These are phyloP conservation scores for Neodiprion lecontei DNA, from an alignment of 1,140 invertebrate species.

Conservation along the genomic window DNA sequence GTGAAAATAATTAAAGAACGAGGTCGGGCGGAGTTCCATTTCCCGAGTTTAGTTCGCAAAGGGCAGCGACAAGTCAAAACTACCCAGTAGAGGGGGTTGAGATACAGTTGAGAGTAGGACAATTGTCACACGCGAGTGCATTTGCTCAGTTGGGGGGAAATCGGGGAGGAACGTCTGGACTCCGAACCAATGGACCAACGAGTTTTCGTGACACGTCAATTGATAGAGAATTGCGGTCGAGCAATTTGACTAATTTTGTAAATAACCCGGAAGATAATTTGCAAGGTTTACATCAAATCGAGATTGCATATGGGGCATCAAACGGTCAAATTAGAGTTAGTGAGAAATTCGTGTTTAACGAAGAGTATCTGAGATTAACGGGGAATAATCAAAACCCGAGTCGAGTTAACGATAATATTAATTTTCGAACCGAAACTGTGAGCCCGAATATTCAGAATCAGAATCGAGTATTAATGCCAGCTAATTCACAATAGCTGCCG, in stretches of 20 bases:
- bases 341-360: constrained; percentile 16
- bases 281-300: not conserved
- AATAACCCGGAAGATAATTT: constrained; percentile 10
- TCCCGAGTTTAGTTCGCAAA: no score
- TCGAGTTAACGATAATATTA: constrained; percentile 13
- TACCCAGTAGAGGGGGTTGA: constrained; percentile 3
- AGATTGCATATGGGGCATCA: not conserved
- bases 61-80: not conserved
- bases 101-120: not conserved
- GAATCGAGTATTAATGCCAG: not conserved
- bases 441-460: not conserved
- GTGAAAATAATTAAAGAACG: no score
- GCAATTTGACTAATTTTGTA: constrained; percentile 1
- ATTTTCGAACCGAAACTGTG: constrained; percentile 1
- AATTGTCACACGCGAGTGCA: constrained; percentile 6
- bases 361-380: not conserved
- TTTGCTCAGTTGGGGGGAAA: constrained; percentile 8
- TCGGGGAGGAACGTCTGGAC: constrained; percentile 14
- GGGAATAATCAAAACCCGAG: not conserved
- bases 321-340: not conserved
- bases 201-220: not conserved
- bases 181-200: constrained; percentile 11
- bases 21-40: no score
- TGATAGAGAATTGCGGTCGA: constrained; percentile 5
- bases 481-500: constrained; percentile 9